Base-by-base conservation (phyloP, 2,888 invertebrate genomes). In the Lochmaea capreae region DNA sequence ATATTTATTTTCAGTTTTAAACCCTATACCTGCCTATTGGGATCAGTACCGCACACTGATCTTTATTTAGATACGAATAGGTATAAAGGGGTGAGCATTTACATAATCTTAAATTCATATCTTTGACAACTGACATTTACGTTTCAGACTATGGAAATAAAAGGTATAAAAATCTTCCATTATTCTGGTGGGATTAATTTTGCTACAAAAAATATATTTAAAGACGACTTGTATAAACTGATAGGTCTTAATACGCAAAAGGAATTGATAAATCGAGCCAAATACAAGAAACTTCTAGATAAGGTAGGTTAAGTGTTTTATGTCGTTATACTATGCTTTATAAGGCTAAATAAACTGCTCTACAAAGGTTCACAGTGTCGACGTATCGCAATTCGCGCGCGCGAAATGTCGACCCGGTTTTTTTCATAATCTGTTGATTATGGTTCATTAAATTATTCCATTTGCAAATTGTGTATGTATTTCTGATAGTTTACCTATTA, bases 131-230 rank as follows among this genome's bases (percentile, higher is more conserved):
- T 59, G 10, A 33, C 33, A 11, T 18, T 9, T 22, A 69, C 77
- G 42, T 86, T 87, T 67, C 81, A 92, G 90, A 91, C 91, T 2
- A 86, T 88, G 71, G 91, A 92, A 84, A 85, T 93, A 67, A 89
- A 89, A 0, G 90, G 91, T 54, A 88, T 92, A 1, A 92, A 92
- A 84, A 92, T 94, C 71, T 90, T 92, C 83, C 92, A 92, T 78
- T 93, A 93, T 79, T 88, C 89, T 68, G 93, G 93, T 1, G 90
- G 90, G 9, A 86, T 93, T 9, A 93, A 93, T 84, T 93, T 93
- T 84, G 92, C 92, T 1, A 92, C 92, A 11, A 88, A 88, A 63
- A 87, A 88, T 73, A 89, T 89, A 77, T 92, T 92, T 80, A 90
- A 89, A 76, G 85, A 87, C 1, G 88, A 89, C 63, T 82, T 93